phyloP scores from a whole-genome alignment of 2,888 invertebrate genomes.

The Eupelmus urozonus region DNA sequence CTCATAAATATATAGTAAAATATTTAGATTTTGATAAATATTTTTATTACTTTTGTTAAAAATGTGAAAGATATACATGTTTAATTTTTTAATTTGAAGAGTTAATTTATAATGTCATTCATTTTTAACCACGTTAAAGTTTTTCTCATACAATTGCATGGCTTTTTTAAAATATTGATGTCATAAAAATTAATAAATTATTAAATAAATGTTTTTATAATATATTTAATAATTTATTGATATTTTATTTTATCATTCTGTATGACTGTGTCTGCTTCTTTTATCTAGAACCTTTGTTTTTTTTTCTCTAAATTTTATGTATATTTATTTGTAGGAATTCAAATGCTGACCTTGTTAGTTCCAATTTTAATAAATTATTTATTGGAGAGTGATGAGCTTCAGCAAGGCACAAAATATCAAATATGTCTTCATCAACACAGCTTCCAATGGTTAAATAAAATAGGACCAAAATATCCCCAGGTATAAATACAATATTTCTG shows the following conservation, averaged over 20 bases:
- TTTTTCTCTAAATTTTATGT: background rate
- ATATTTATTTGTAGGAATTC: constrained; percentile 84
- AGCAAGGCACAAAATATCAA: constrained; percentile 82
- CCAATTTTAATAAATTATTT: constrained; percentile 94
- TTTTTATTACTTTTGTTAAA: no score
- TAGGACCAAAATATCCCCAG: constrained; percentile 95
- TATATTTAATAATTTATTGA: background rate
- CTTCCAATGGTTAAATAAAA: constrained; percentile 92
- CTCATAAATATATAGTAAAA: no score
- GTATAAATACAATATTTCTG: constrained; percentile 74
- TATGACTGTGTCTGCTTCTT: background rate
- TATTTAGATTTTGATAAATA: no score
- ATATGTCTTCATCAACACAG: constrained; percentile 91
- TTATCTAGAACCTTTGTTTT: background rate
- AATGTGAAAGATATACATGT: no score
- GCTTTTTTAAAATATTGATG: constrained; percentile 34
- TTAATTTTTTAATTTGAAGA: no score
- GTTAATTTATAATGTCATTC: no score
- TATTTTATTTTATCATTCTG: background rate
- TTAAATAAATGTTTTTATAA: constrained; percentile 3
- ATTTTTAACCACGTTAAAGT: no score
- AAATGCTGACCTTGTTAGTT: constrained; percentile 92
- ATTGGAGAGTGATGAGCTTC: constrained; percentile 83
- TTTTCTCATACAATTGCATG: constrained; percentile 16
- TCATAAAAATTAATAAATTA: background rate